These are phyloP conservation scores for Pomatorhinus ruficollis DNA, from an alignment of 2,113 vertebrate species.

Conservation along the genomic window DNA sequence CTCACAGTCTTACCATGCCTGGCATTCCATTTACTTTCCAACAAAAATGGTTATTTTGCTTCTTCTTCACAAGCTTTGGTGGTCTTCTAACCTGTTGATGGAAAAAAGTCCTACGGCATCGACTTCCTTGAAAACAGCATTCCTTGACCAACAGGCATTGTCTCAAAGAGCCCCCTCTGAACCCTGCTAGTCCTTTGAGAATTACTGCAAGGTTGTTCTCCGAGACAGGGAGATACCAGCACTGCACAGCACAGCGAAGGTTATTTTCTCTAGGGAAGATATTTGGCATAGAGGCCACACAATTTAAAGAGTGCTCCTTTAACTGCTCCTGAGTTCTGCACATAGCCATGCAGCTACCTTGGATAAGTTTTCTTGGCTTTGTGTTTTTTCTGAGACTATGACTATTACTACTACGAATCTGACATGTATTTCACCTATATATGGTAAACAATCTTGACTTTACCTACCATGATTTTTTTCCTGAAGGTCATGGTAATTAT, in stretches of 20 bases:
- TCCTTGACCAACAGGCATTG: not conserved
- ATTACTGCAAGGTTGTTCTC: not conserved
- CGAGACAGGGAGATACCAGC: not conserved
- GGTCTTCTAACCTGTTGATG: not conserved
- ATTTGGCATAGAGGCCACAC: not conserved
- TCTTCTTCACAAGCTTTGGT: not conserved
- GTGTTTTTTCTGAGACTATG: not conserved
- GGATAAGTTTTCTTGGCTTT: not conserved
- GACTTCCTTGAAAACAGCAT: not conserved
- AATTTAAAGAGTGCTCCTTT: not conserved
- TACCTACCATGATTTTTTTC: not conserved
- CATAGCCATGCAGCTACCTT: not conserved
- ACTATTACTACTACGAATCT: not conserved
- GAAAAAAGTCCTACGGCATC: not conserved
- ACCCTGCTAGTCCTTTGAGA: not conserved
- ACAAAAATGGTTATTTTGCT: not conserved
- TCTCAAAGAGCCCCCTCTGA: not conserved
- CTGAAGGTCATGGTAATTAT: not conserved
- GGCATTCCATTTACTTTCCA: not conserved
- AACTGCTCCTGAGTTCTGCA: not conserved
- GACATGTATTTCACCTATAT: not conserved
- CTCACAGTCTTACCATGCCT: not conserved
- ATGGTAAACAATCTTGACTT: not conserved
- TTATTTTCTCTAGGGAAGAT: not conserved
- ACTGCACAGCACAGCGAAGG: not conserved